Conservation (phyloP, 1,140 invertebrate genomes). For the Myzus persicae region DNA sequence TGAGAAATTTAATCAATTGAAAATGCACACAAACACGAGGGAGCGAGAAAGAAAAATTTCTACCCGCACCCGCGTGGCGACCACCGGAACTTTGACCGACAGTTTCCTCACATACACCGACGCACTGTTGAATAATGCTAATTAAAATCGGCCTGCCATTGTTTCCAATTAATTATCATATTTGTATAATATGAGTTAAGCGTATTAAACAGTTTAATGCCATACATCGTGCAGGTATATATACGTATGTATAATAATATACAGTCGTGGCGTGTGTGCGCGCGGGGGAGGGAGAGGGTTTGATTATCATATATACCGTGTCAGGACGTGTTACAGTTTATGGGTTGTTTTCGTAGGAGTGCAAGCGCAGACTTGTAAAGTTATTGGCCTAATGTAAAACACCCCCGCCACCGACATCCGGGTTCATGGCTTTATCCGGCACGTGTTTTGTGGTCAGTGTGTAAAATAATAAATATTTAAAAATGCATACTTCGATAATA, state of each 20-base stretch:
- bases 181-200: constrained; percentile 35
- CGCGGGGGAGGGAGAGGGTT: not conserved
- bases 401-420: constrained; percentile 33
- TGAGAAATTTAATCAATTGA: not conserved
- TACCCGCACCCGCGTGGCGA: not conserved
- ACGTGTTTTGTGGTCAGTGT: not conserved
- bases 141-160: constrained; percentile 51
- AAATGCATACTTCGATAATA: constrained; percentile 26
- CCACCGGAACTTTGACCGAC: constrained; percentile 57
- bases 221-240: not conserved
- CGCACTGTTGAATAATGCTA: constrained; percentile 45
- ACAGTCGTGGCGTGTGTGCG: not conserved
- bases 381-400: constrained; percentile 51
- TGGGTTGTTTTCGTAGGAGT: constrained; percentile 53
- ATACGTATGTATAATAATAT: too few relatives aligned
- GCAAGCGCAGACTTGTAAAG: constrained; percentile 49
- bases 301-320: constrained; percentile 51
- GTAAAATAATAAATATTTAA: not conserved
- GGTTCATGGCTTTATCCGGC: constrained; percentile 41
- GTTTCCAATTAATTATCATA: constrained; percentile 58
- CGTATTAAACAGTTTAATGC: constrained; percentile 37
- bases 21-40: not conserved
- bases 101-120: constrained; percentile 31
- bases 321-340: constrained; percentile 56
- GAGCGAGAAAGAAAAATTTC: not conserved